Conservation (phyloP, 2,113 vertebrate species). For the Ptychochromis oligacanthus region DNA sequence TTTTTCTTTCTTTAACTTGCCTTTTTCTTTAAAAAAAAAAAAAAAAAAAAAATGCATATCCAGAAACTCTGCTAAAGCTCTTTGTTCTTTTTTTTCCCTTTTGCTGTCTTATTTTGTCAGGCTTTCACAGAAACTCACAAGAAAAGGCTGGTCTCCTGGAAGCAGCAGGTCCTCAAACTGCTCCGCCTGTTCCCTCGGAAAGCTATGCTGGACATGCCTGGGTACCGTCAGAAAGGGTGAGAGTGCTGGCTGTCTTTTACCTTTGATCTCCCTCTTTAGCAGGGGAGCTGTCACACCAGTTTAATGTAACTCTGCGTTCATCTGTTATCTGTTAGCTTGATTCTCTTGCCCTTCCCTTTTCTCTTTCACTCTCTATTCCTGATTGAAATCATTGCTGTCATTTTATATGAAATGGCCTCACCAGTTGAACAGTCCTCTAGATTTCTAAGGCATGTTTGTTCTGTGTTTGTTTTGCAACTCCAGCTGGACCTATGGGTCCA, state of each 20-base stretch:
- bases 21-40: background rate
- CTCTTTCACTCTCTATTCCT: background rate
- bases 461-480: slow-evolving; percentile 15
- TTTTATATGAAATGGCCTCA: background rate
- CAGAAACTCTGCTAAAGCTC: background rate
- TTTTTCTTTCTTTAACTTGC: background rate
- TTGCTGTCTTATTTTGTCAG: slow-evolving; percentile 66
- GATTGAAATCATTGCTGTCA: background rate
- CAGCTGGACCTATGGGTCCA: slow-evolving; percentile 93
- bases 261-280: slow-evolving; percentile 43
- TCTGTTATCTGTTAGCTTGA: slow-evolving; percentile 11
- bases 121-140: slow-evolving; percentile 95
- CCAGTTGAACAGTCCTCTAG: background rate
- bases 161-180: slow-evolving; percentile 94
- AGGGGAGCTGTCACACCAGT: slow-evolving; percentile 8
- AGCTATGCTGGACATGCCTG: slow-evolving; percentile 89
- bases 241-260: slow-evolving; percentile 10
- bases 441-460: background rate
- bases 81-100: background rate
- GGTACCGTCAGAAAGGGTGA: slow-evolving; percentile 92
- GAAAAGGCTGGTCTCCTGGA: slow-evolving; percentile 92
- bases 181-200: slow-evolving; percentile 92
- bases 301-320: slow-evolving; percentile 5
- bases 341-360: background rate
- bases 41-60: background rate